Base-by-base conservation (phyloP, 2,113 vertebrate genomes). In the Tricholaema leucomelas region DNA sequence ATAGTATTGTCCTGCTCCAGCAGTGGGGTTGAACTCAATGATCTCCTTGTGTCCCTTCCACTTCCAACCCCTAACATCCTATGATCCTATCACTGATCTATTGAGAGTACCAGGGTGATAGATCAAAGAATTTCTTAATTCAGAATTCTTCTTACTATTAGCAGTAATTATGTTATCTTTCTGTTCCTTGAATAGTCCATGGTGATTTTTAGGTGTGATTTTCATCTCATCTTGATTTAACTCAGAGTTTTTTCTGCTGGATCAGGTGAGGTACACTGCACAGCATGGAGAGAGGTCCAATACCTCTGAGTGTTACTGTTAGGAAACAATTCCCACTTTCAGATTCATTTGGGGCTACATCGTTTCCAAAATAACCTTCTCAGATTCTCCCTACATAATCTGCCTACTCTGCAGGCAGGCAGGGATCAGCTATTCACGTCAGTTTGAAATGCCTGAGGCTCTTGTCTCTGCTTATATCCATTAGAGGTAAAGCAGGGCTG, bases 381-480 rank as follows among this genome's bases (percentile, higher is more conserved):
- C 52, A n/a, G 30, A 70, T 81, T 70, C 66, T 76, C 56, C 0
- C 2, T 94, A 42, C 36, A 36, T 82, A 69, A 94, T 88, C 77
- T 85, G 71, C 40, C 6, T 76, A 31, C 69, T 88, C 9, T 54
- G 64, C 79, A 48, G 55, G 56, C 94, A 78, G 85, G 54, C 65
- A n/a, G 54, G 35, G 54, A 90, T 90, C 75, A 74, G 76, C 82
- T 85, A 24, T 87, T 95, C 81, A 76, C 81, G 75, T 35, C 81
- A 44, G 92, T 60, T 75, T 87, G 86, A 87, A 91, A 66, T 17
- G 92, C 96, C 94, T 73, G 71, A 91, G 96, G 94, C 88, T 92
- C 82, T 94, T 96, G 93, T 96, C 93, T 94, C 84, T 93, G 81
- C 91, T 94, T 88, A 94, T 95, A 96, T 88, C 88, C 92, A 90